These are phyloP conservation scores for Hydriomena furcata DNA, from an alignment of 2,888 invertebrate species.

Conservation along the genomic window DNA sequence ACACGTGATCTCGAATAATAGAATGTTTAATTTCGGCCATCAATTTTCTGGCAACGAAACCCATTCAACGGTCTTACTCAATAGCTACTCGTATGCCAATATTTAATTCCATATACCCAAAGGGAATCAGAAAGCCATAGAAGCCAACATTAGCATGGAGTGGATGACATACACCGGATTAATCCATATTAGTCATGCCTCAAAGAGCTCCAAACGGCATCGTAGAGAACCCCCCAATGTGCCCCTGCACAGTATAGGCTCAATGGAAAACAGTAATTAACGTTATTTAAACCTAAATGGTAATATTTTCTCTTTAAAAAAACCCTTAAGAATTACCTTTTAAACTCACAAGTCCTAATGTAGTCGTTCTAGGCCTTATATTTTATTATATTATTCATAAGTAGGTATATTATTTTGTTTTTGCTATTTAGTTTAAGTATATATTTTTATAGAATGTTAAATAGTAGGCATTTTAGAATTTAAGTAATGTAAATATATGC, in stretches of 20 bases:
- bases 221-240: constrained; percentile 44
- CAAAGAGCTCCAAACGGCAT: constrained; percentile 68
- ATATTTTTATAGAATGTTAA: too few relatives aligned
- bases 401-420: too few relatives aligned
- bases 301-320: too few relatives aligned
- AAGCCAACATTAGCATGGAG: constrained; percentile 69
- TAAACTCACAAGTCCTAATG: too few relatives aligned
- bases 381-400: too few relatives aligned
- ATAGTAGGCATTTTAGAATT: too few relatives aligned
- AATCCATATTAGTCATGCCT: constrained; percentile 79
- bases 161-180: constrained; percentile 78
- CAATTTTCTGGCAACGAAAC: constrained; percentile 3
- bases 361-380: too few relatives aligned
- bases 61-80: constrained; percentile 14
- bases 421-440: too few relatives aligned
- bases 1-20: background rate
- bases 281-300: too few relatives aligned
- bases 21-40: constrained; percentile 3
- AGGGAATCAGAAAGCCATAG: constrained; percentile 64
- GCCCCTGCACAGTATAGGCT: constrained; percentile 12
- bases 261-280: background rate
- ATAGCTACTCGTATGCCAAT: constrained; percentile 31
- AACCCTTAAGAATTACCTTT: too few relatives aligned
- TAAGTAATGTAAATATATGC: too few relatives aligned
- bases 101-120: constrained; percentile 50